phyloP scores from a whole-genome alignment of 1,140 invertebrate species.

The Hestina assimilis region DNA sequence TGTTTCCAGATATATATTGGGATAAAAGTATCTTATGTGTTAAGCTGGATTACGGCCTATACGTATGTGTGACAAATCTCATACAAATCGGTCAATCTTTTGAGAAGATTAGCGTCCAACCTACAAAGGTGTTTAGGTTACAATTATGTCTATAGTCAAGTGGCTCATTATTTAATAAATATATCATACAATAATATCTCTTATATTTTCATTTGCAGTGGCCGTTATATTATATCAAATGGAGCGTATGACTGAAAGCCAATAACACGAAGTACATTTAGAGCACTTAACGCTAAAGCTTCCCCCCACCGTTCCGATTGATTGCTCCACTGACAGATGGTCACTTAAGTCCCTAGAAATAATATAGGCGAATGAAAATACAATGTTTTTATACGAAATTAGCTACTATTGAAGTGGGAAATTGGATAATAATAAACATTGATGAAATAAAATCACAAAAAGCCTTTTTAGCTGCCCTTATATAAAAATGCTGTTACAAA shows the following conservation, averaged over 20 bases:
- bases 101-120: too few relatives aligned
- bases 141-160: too few relatives aligned
- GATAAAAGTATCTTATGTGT: too few relatives aligned
- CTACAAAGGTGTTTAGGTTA: too few relatives aligned
- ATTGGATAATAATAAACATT: neutral
- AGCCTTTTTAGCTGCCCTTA: too few relatives aligned
- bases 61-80: too few relatives aligned
- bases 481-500: too few relatives aligned
- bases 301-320: slow-evolving; percentile 31
- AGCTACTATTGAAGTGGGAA: neutral
- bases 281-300: slow-evolving; percentile 33
- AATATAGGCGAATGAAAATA: slow-evolving; percentile 8
- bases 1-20: too few relatives aligned
- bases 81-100: too few relatives aligned
- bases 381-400: slow-evolving; percentile 14
- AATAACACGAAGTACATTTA: slow-evolving; percentile 41
- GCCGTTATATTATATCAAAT: slow-evolving; percentile 30
- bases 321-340: slow-evolving; percentile 36
- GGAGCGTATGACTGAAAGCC: slow-evolving; percentile 28
- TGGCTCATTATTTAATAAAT: too few relatives aligned
- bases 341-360: slow-evolving; percentile 23
- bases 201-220: neutral
- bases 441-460: neutral
- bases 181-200: too few relatives aligned
- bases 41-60: too few relatives aligned